A percentile compares a stretch with the other conserved stretches of the same genome.
Conservation (phyloP, 2,888 invertebrate species). For the Drosophila kuntzei region DNA sequence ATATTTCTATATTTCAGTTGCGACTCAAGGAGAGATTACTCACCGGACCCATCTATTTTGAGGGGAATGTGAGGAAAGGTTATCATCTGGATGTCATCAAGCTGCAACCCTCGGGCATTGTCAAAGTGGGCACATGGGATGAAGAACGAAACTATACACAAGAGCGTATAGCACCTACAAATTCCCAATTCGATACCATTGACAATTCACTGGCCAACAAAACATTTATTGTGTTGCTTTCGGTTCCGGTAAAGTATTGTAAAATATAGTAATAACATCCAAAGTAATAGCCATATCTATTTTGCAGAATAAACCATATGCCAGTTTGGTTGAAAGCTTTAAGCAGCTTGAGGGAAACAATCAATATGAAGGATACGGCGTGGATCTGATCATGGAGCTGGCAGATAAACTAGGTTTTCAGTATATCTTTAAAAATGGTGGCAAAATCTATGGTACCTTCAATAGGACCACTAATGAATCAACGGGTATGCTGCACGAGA, state of each 20-base stretch:
- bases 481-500: constrained; percentile 95
- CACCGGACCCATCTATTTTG: constrained; percentile 91
- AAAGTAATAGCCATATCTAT: not conserved
- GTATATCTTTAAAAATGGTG: constrained; percentile 92
- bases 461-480: constrained; percentile 89
- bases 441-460: constrained; percentile 91
- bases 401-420: constrained; percentile 92
- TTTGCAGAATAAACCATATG: constrained; percentile 90
- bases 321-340: constrained; percentile 91
- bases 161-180: constrained; percentile 85
- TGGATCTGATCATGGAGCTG: constrained; percentile 93
- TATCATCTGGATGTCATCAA: constrained; percentile 90
- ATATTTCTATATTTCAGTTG: constrained; percentile 56
- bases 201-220: constrained; percentile 89
- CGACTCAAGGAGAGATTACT: constrained; percentile 83
- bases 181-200: constrained; percentile 86
- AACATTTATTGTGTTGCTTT: constrained; percentile 89
- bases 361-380: constrained; percentile 94
- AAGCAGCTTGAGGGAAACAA: constrained; percentile 90
- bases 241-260: constrained; percentile 87
- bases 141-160: constrained; percentile 88
- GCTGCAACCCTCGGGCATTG: constrained; percentile 88
- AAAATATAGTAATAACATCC: not conserved
- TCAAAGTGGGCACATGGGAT: constrained; percentile 90
- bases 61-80: constrained; percentile 91